phyloP scores from a whole-genome alignment of 2,888 invertebrate species.

The Automeris io region DNA sequence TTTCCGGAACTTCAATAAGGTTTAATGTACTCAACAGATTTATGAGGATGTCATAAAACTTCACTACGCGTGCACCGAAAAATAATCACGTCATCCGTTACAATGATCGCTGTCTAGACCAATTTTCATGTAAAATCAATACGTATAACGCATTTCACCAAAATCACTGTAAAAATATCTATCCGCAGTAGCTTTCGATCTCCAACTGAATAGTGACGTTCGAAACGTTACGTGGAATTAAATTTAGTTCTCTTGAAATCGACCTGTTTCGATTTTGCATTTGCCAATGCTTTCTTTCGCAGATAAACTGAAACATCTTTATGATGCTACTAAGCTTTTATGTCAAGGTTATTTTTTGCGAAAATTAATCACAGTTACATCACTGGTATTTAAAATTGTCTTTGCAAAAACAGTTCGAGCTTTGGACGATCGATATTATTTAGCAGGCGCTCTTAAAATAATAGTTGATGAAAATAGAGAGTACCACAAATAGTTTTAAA shows the following conservation, averaged over 20 bases:
- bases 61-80: slow-evolving; percentile 28
- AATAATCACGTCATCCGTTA: slow-evolving; percentile 39
- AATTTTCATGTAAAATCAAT: slow-evolving; percentile 51
- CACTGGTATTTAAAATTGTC: slow-evolving; percentile 27
- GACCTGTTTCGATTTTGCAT: slow-evolving; percentile 30
- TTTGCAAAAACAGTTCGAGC: slow-evolving; percentile 21
- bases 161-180: slow-evolving; percentile 47
- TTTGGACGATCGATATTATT: slow-evolving; percentile 41
- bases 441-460: slow-evolving; percentile 57
- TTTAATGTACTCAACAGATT: not conserved
- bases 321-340: slow-evolving; percentile 1
- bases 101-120: slow-evolving; percentile 24
- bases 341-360: slow-evolving; percentile 13
- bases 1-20: slow-evolving; percentile 5
- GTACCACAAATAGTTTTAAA: slow-evolving; percentile 56
- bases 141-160: slow-evolving; percentile 37
- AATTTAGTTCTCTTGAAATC: slow-evolving; percentile 39
- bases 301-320: slow-evolving; percentile 1
- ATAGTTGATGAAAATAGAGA: slow-evolving; percentile 56
- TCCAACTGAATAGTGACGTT: slow-evolving; percentile 65
- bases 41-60: slow-evolving; percentile 25
- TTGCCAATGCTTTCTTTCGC: slow-evolving; percentile 8
- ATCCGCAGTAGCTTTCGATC: slow-evolving; percentile 55
- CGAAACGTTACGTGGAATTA: slow-evolving; percentile 54
- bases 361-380: slow-evolving; percentile 24